Percentiles rank a stretch among this genome's conserved stretches.
Conservation (phyloP, 2,888 invertebrate species). For the Lasioglossum pauxillum region DNA sequence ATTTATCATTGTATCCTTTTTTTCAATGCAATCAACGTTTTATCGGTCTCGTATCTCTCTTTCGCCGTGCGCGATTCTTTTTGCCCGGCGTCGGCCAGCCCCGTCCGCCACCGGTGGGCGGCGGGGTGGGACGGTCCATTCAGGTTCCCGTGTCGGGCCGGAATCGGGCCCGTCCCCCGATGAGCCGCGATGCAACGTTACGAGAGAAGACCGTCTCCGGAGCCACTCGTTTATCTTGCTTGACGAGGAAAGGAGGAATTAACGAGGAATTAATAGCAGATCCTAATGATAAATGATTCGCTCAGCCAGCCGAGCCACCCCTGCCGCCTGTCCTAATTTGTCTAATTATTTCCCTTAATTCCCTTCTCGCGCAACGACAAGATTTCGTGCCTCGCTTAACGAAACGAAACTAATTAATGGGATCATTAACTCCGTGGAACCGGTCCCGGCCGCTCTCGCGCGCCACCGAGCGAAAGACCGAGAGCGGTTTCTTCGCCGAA, state of each 20-base stretch:
- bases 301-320: constrained; percentile 74
- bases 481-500: constrained; percentile 6
- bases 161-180: constrained; percentile 16
- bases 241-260: constrained; percentile 85
- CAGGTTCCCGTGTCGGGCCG: constrained; percentile 34
- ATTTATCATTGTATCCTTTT: constrained; percentile 71
- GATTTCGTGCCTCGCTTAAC: constrained; percentile 80
- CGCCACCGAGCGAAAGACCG: constrained; percentile 1
- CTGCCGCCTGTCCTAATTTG: constrained; percentile 82
- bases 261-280: constrained; percentile 85
- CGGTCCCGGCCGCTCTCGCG: constrained; percentile 3
- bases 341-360: constrained; percentile 84
- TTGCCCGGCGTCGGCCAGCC: background rate
- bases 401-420: constrained; percentile 84
- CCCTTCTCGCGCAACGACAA: constrained; percentile 79
- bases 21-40: constrained; percentile 74
- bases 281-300: constrained; percentile 84
- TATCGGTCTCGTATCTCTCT: constrained; percentile 75
- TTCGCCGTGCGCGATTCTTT: constrained; percentile 59
- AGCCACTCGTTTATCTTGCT: constrained; percentile 84
- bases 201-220: constrained; percentile 64
- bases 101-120: background rate
- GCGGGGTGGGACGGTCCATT: constrained; percentile 37
- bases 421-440: constrained; percentile 76
- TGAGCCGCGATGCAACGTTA: constrained; percentile 55